A percentile compares a stretch with the other conserved stretches of the same genome.
These are phyloP conservation scores for Galemys pyrenaicus DNA, from an alignment of 2,113 vertebrate genomes.

Conservation along the genomic window DNA sequence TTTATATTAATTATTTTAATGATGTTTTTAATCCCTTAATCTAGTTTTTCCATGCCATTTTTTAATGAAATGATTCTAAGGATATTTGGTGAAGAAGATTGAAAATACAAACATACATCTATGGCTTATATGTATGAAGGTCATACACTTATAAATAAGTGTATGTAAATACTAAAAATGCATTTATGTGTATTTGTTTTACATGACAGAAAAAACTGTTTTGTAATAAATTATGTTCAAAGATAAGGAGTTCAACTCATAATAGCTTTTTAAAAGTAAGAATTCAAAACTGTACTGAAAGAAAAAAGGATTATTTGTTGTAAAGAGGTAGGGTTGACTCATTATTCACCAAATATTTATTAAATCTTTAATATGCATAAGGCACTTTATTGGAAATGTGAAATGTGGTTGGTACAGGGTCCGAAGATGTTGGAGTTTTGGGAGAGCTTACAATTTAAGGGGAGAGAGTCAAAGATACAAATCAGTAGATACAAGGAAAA, in stretches of 20 bases:
- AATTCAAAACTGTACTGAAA: not conserved
- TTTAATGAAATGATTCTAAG: constrained; percentile 41
- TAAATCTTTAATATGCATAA: not conserved
- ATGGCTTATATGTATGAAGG: not conserved
- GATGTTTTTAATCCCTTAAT: constrained; percentile 1
- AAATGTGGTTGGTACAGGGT: not conserved
- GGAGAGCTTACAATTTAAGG: not conserved
- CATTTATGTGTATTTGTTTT: not conserved
- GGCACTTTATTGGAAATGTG: not conserved
- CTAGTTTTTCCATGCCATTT: not conserved
- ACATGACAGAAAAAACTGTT: not conserved
- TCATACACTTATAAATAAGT: too few relatives aligned
- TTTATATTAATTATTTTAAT: constrained; percentile 7
- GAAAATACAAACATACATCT: not conserved
- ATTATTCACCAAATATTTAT: not conserved
- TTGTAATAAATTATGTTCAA: not conserved
- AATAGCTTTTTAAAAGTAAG: not conserved
- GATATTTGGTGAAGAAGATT: constrained; percentile 6
- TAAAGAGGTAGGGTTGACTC: not conserved
- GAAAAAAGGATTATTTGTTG: not conserved
- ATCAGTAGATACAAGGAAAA: not conserved
- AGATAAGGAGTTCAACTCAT: not conserved
- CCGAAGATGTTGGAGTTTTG: not conserved
- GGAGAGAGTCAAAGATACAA: not conserved
- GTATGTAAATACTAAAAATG: not conserved